Evolutionary conservation across 2,113 vertebrate species (phyloP).

Genomic region (Phainopepla nitens): DNA sequence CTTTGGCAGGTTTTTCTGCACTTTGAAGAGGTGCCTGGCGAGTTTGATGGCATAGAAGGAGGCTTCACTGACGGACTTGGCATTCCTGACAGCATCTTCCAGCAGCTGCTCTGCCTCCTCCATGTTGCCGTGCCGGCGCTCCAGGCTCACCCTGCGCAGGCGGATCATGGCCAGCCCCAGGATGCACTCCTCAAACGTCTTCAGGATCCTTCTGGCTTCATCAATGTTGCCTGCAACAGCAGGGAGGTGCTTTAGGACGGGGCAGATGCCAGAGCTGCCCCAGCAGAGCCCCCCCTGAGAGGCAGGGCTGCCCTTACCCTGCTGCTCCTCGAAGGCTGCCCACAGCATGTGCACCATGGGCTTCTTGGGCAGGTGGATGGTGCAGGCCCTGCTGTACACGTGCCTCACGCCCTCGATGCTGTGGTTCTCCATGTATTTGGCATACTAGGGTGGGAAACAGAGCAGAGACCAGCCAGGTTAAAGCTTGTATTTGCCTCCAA

Average conservation of each 20-base stretch:
- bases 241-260: not conserved
- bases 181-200: conserved; percentile 82
- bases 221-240: conserved; percentile 84
- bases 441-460: conserved; percentile 90
- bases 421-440: conserved; percentile 98
- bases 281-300: not conserved
- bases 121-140: conserved; percentile 92
- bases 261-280: not conserved
- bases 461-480: conserved; percentile 71
- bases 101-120: conserved; percentile 88
- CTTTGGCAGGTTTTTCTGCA: conserved; percentile 87
- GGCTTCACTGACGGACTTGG: conserved; percentile 79
- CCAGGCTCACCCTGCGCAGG: conserved; percentile 91
- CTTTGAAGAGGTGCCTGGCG: conserved; percentile 88
- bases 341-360: conserved; percentile 93
- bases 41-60: conserved; percentile 95
- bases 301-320: conserved; percentile 76
- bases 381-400: conserved; percentile 95
- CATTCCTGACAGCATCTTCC: conserved; percentile 85
- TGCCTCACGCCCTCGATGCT: conserved; percentile 93
- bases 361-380: conserved; percentile 93
- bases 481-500: conserved; percentile 73
- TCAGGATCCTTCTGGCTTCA: conserved; percentile 90
- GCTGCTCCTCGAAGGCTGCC: conserved; percentile 98
- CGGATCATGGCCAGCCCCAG: conserved; percentile 92